Base-by-base conservation (phyloP, 1,140 invertebrate species). In the Alviniconcha marisindica region DNA sequence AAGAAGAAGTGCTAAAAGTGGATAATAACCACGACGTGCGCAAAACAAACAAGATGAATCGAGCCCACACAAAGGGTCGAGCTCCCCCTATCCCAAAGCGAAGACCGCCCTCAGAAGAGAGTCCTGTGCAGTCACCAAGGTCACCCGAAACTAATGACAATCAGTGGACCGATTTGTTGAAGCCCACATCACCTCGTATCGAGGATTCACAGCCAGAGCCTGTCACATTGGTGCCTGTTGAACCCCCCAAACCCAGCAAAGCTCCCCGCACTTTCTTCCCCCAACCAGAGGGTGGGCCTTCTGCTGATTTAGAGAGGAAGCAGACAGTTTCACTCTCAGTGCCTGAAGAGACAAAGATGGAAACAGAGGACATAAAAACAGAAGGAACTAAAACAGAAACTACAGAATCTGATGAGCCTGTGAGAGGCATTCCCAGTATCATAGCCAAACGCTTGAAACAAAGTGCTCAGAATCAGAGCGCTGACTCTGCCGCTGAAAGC, bases 371-470 rank as follows among this genome's bases (percentile, higher is more conserved):
- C 4, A 77, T 24, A 28, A 51, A 51, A 18, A 14, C 31, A 31
- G 81, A 60, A 7, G 71, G 63, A 18, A 28, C 33, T 51, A 38
- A 54, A 71, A 44, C 80, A 40, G 74, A 78, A 33, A 28, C 63
- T 71, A n/a, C n/a, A 76, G 73, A 36, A 60, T 54, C 56, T 24
- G 42, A 78, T 40, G 48, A 83, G 38, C 86, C 86, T 24, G 40
- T 87, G 4, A 84, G 83, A 83, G 86, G 86, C 21, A 87, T 87
- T 38, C 86, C 86, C 33, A 83, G 81, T 48, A 84, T 87, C 31
- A 83, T 87, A 15, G 83, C 86, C 14, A 38, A 85, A 10, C 63
- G 86, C 28, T 24, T 86, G 63, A 84, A 84, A 63, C 71, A 84
- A 48, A 81, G 81, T 21, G 69, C 56, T 74, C 76, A 83, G 40